Base-by-base conservation (phyloP, 2,113 vertebrate genomes). In the Calyptommatus sinebrachiatus region DNA sequence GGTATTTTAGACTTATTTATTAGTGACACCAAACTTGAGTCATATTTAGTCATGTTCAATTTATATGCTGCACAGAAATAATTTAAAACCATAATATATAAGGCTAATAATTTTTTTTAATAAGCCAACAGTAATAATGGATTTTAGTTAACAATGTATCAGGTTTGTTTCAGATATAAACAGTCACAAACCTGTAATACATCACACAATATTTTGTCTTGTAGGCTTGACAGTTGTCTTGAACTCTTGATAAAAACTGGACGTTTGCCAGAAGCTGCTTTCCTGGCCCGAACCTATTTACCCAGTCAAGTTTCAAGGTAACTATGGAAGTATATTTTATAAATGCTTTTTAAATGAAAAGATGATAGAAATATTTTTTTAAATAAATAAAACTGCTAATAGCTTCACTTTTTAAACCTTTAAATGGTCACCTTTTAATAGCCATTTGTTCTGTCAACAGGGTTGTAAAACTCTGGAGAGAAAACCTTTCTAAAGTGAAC, bases 301-400 rank as follows among this genome's bases (percentile, higher is more conserved):
- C 98, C 98, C 67, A 99, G 98, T 87, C 97, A 99, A 84, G 98
- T 99, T 83, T 99, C 98, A 77, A 97, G 98, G 97, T 97, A 93
- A 73, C 29, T 76, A 72, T 86, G 45, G 45, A 41, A 50, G 53
- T 68, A 72, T 35, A 77, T 20, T 2, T 0, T 20, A 22, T 67
- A 35, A 61, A 7, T 73, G 71, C 31, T 65, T 21, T 53, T 76
- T 77, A 18, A 57, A 50, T 57, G 53, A 57, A 16, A 57, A 14
- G 12, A 41, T 14, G 10, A 14, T 18, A 57, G 1, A 57, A 18
- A 18, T 18, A 16, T 57, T 18, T 57, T 57, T 57, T 2, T 57
- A 57, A 57, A 57, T 57, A 57, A 57, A 57, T 57, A 57, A 57
- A 57, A 57, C 14, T 18, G 18, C 14, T 18, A 57, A 57, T 16